Evolutionary conservation across 2,113 vertebrate genomes (phyloP), one percentile per base, ranked within the genome.

Genomic region (Myotis davidii): DNA sequence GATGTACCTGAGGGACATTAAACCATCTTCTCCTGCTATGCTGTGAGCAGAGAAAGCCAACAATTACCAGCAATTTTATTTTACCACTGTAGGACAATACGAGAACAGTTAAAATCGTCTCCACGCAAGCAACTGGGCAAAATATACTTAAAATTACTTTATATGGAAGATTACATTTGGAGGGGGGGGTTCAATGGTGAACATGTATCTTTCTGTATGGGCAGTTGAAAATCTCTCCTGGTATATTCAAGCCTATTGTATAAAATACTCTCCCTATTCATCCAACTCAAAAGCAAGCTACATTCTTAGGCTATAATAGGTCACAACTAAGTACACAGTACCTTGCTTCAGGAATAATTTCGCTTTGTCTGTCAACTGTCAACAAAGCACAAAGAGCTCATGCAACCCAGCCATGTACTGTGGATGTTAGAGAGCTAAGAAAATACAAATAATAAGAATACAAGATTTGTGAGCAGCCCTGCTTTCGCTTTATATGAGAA

Each of bases 241-340:
- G 94, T 97, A 97, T 96, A 98, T 97, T 98, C 95, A 98, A 98
- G 97, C 69, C 97, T 97, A 96, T 98, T 98, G 96, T 97, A 91
- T 88, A 98, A 98, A 98, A 97, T 95, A 96, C 87, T 98, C 95
- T 98, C 94, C 96, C 97, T 97, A 97, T 98, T 98, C 96, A 98
- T 90, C 81, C 92, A 94, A 96, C 92, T 98, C 95, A 97, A 98
- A 98, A 98, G 97, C 97, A 97, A 98, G 90, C 69, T 85, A 81
- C 94, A 96, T 97, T 98, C 96, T 97, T 96, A 97, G 97, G 97
- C 96, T 98, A 69, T 78, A 98, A 98, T 5, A 98, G 98, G 98
- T 98, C 98, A 98, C 96, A 97, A 98, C 94, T 98, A 98, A 98
- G 97, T 98, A 98, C 91, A 98, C 73, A 98, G 97, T 96, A 98